Percentiles rank a stretch among this genome's conserved stretches.
phyloP scores from a whole-genome alignment of 2,113 vertebrate species.

The Bettongia penicillata region DNA sequence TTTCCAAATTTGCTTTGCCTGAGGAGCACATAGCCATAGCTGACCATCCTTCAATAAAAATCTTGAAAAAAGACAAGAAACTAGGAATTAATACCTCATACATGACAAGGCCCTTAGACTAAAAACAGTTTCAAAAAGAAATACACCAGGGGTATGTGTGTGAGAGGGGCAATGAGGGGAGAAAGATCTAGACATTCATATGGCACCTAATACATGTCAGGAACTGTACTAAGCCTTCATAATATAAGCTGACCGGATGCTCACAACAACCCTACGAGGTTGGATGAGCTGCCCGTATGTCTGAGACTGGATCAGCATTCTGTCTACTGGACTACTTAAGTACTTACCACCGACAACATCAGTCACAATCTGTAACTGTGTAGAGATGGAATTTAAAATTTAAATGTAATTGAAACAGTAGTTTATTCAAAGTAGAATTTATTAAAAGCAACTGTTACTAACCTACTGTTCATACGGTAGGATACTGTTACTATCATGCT shows the following conservation, averaged over 20 bases:
- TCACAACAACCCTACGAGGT: neutral
- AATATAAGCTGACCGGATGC: neutral
- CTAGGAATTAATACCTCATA: slow-evolving; percentile 72
- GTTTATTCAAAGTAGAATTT: slow-evolving; percentile 6
- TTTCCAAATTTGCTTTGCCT: slow-evolving; percentile 99
- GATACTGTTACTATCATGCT: neutral
- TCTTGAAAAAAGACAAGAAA: slow-evolving; percentile 86
- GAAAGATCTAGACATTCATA: slow-evolving; percentile 17
- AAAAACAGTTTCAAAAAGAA: slow-evolving; percentile 57
- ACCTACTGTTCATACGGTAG: neutral
- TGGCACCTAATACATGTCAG: neutral
- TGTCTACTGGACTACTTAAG: neutral
- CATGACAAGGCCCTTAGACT: neutral
- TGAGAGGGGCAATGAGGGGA: neutral
- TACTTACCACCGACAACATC: slow-evolving; percentile 2
- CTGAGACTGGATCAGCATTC: neutral
- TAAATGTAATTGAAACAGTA: slow-evolving; percentile 37
- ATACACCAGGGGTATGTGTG: neutral
- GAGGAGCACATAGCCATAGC: slow-evolving; percentile 98
- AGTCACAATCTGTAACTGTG: neutral
- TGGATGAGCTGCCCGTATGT: neutral
- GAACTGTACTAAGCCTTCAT: neutral
- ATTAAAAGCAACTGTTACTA: slow-evolving; percentile 24
- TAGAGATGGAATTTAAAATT: neutral
- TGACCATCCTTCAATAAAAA: slow-evolving; percentile 99